Evolutionary conservation across 2,797 vertebrate species (phyloP).

Genomic region (Labroides dimidiatus): DNA sequence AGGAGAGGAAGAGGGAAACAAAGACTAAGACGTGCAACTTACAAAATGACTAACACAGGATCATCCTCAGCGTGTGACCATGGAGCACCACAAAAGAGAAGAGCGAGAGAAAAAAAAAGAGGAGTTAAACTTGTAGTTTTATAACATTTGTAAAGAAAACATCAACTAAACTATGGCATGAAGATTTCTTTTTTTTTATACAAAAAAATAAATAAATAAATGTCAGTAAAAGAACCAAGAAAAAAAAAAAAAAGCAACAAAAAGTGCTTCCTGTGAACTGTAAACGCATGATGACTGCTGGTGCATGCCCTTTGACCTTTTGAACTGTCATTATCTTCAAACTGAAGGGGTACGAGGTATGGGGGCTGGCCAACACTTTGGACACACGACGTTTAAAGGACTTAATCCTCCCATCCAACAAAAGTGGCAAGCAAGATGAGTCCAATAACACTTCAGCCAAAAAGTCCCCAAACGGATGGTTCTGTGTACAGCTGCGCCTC

Average conservation of each 20-base stretch:
- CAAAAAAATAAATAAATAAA: constrained; percentile 65
- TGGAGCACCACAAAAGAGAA: constrained; percentile 57
- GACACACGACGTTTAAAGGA: constrained; percentile 54
- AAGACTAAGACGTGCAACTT: constrained; percentile 53
- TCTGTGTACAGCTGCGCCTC: constrained; percentile 70
- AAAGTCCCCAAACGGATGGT: constrained; percentile 66
- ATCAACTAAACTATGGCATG: constrained; percentile 90
- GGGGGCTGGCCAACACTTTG: constrained; percentile 55
- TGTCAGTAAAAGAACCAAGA: constrained; percentile 71
- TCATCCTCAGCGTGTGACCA: constrained; percentile 67
- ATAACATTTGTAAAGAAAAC: constrained; percentile 86
- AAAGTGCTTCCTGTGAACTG: constrained; percentile 93
- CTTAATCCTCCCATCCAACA: constrained; percentile 38
- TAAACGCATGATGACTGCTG: constrained; percentile 95
- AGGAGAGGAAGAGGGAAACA: constrained; percentile 38
- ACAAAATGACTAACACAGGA: constrained; percentile 63
- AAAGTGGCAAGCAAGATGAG: constrained; percentile 60
- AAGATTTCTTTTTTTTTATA: constrained; percentile 75
- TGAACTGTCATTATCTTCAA: constrained; percentile 87
- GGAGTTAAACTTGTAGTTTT: constrained; percentile 86
- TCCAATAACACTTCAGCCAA: constrained; percentile 74
- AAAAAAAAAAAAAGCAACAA: constrained; percentile 81
- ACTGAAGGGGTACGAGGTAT: constrained; percentile 79
- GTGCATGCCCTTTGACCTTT: constrained; percentile 93
- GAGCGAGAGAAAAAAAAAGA: constrained; percentile 37